phyloP scores from a whole-genome alignment of 2,888 invertebrate species.

The Eurytoma californica region DNA sequence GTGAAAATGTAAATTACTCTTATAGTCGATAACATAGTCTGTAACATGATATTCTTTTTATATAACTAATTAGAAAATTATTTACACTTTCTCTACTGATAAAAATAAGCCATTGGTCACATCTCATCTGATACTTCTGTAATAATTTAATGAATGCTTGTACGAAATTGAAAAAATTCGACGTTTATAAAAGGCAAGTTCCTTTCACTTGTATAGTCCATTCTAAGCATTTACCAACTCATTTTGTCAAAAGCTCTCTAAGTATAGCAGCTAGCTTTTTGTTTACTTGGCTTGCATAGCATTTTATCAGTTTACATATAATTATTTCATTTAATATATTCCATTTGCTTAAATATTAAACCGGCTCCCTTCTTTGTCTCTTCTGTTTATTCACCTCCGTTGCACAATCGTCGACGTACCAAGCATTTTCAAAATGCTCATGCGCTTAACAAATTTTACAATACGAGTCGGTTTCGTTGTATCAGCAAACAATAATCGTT shows the following conservation, averaged over 20 bases:
- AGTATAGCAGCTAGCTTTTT: conserved; percentile 38
- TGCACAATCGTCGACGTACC: neutral
- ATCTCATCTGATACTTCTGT: neutral
- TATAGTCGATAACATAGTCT: conserved; percentile 45
- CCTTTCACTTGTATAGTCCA: conserved; percentile 13
- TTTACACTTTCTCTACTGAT: conserved; percentile 47
- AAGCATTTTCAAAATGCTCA: conserved; percentile 32
- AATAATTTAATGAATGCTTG: conserved; percentile 24
- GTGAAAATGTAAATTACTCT: conserved; percentile 51
- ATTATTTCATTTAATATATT: conserved; percentile 32
- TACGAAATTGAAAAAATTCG: conserved; percentile 33
- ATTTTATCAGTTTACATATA: conserved; percentile 29
- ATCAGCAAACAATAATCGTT: conserved; percentile 74
- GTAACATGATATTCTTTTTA: conserved; percentile 41
- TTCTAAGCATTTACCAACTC: conserved; percentile 22
- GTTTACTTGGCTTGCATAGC: conserved; percentile 28
- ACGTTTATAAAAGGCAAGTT: conserved; percentile 48
- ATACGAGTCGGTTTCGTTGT: conserved; percentile 42
- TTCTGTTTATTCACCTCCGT: conserved; percentile 10
- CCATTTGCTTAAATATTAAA: conserved; percentile 46
- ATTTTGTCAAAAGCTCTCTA: conserved; percentile 26
- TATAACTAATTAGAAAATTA: conserved; percentile 52
- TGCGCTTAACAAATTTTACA: conserved; percentile 45
- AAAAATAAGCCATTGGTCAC: conserved; percentile 38
- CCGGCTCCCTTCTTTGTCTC: neutral